phyloP scores from a whole-genome alignment of 2,888 invertebrate genomes.

The Schizaphis graminum region DNA sequence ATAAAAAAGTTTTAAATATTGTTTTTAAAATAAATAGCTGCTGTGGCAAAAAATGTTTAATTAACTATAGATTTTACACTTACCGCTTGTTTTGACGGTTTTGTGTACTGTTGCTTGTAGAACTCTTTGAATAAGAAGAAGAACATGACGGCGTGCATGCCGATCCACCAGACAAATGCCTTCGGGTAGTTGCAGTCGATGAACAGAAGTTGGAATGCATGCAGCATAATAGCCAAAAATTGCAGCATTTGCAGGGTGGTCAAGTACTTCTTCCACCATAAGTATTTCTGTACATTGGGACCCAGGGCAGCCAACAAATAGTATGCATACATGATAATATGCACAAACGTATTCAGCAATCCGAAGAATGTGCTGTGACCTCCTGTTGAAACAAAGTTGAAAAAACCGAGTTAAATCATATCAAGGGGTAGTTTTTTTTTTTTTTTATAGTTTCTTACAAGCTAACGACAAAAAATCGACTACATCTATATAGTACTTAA shows the following conservation, averaged over 20 bases:
- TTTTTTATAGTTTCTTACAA: neutral
- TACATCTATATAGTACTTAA: neutral
- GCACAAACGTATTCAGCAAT: conserved; percentile 94
- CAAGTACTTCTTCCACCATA: conserved; percentile 97
- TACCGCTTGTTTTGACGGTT: conserved; percentile 71
- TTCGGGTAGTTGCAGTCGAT: conserved; percentile 93
- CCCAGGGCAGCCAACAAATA: conserved; percentile 93
- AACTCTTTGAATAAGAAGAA: conserved; percentile 95
- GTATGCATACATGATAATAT: conserved; percentile 96
- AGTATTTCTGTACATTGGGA: conserved; percentile 85
- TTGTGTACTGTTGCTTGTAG: conserved; percentile 85
- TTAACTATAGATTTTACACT: neutral
- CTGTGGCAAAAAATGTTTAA: neutral
- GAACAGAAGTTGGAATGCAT: conserved; percentile 92
- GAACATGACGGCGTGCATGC: conserved; percentile 95
- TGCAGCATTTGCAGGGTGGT: conserved; percentile 94
- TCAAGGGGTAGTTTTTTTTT: neutral
- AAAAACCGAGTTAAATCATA: neutral
- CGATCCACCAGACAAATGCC: conserved; percentile 97
- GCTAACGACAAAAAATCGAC: neutral
- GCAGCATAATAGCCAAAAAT: conserved; percentile 90
- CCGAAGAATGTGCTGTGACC: conserved; percentile 98
- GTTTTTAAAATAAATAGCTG: neutral
- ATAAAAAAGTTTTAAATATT: neutral
- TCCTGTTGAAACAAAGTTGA: conserved; percentile 73